Base-by-base conservation (phyloP, 2,797 vertebrate genomes). In the Potorous gilbertii region DNA sequence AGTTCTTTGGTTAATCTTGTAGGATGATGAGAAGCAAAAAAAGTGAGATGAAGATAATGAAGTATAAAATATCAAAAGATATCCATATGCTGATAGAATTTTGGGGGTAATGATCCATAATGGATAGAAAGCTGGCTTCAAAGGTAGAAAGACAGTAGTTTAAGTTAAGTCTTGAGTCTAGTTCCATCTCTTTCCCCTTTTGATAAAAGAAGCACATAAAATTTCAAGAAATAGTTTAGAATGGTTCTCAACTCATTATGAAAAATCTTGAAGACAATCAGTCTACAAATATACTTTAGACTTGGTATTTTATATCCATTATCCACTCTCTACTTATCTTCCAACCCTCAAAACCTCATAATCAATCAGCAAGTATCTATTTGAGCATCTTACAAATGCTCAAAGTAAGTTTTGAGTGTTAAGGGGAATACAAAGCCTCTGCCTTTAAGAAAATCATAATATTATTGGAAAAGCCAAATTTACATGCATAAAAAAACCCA, bases 41-140 rank as follows among this genome's bases (percentile, higher is more conserved):
- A 95, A 90, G 11, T 21, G 40, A 92, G 95, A 87, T 94, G 66
- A 94, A 52, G 91, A 97, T 81, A 81, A 81, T 46, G 10, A 74
- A 74, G 66, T 24, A 40, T 74, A 81, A 81, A 81, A 81, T 46
- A 3, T 81, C 40, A 81, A 46, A 81, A 81, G 40, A 46, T 81
- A 46, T 46, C 46, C 21, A 81, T 81, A 81, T 46, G 74, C 40
- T 46, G 40, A 81, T 81, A n/a, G 21, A 46, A 46, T 81, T 81
- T 46, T 9, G 21, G 27, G 66, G n/a, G 74, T 8, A 81, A 9
- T 27, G 74, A 46, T 81, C 21, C 21, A 81, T 81, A 81, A 81
- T 46, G 40, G 74, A 81, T 46, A 81, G 74, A 81, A 2, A 46
- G 16, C n/a, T 46, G 21, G 66, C 40, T 46, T 81, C 66, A 81